Conservation (phyloP, 1,140 invertebrate genomes). For the Dinoponera quadriceps region DNA sequence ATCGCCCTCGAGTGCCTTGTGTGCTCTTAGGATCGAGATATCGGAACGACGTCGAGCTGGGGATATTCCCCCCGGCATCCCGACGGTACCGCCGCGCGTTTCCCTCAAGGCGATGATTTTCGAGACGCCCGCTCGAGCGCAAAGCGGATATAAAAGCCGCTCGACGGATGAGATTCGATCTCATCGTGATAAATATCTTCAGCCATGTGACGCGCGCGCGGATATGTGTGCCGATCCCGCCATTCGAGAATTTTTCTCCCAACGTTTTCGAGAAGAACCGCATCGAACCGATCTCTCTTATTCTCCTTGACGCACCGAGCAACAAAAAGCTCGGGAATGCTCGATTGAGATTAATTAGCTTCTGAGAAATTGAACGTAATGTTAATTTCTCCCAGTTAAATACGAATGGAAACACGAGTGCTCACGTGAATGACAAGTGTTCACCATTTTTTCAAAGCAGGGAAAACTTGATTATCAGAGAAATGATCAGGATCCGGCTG, state of each 20-base stretch:
- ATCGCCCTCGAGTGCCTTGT: conserved; percentile 67
- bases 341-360: too few relatives aligned
- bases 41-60: conserved; percentile 37
- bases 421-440: too few relatives aligned
- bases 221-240: background rate
- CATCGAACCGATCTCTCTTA: background rate
- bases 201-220: background rate
- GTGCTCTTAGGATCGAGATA: conserved; percentile 69
- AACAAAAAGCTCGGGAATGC: too few relatives aligned
- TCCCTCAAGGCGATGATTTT: conserved; percentile 24
- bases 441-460: too few relatives aligned
- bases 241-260: background rate
- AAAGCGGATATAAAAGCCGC: conserved; percentile 9
- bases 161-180: conserved; percentile 29
- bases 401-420: too few relatives aligned
- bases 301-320: background rate
- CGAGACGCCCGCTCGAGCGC: background rate
- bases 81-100: background rate
- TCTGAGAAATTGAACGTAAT: too few relatives aligned
- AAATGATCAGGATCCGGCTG: too few relatives aligned
- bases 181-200: conserved; percentile 8
- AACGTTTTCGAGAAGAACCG: background rate
- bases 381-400: too few relatives aligned
- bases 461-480: too few relatives aligned
- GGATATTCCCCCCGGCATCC: conserved; percentile 28